Evolutionary conservation across 1,140 invertebrate genomes (phyloP), one percentile per base, ranked within the genome.

Genomic region (Arion vulgaris): DNA sequence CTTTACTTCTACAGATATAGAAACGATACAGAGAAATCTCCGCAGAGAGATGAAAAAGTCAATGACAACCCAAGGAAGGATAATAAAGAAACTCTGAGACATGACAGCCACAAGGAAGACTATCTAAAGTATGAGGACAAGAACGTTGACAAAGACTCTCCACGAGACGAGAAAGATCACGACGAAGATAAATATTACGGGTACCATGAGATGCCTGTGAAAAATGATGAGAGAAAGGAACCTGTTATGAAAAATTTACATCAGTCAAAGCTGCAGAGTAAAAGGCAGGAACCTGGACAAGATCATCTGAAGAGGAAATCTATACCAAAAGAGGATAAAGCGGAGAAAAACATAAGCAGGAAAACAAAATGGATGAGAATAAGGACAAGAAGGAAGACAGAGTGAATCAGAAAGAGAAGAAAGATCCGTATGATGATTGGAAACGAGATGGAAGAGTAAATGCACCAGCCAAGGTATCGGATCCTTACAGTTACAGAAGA

Each of bases 161-260:
- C 57, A 19, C 11, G 13, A 23, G 5, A 36, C 15, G 34, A 72
- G 39, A 32, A 15, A 4, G 69, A 41, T 19, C 9, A 49, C 38
- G 49, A 53, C 11, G 74, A 76, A 34, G 75, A 77, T 11, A 57
- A 41, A 36, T 77, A 77, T 38, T 77, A 77, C 36, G 75, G 75
- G 7, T 28, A 32, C 23, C 4, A 77, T 26, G 75, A 53, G 75
- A 77, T 9, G 32, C 75, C 75, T 2, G 75, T 36, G 1, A 77
- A 62, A 41, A 57, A 77, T 13, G 75, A 77, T 19, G 49, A 77
- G n/a, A n/a, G n/a, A 19, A 57, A 36, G 51, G n/a, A 77, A 28
- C 75, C 75, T 2, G 75, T 62, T 7, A 38, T 57, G 34, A 39
- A 77, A 77, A 36, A n/a, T n/a, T n/a, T n/a, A n/a, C n/a, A n/a